Evolutionary conservation across 2,113 vertebrate species (phyloP), one percentile per base, ranked within the genome.

Genomic region (Petrocephalus microphthalmus): DNA sequence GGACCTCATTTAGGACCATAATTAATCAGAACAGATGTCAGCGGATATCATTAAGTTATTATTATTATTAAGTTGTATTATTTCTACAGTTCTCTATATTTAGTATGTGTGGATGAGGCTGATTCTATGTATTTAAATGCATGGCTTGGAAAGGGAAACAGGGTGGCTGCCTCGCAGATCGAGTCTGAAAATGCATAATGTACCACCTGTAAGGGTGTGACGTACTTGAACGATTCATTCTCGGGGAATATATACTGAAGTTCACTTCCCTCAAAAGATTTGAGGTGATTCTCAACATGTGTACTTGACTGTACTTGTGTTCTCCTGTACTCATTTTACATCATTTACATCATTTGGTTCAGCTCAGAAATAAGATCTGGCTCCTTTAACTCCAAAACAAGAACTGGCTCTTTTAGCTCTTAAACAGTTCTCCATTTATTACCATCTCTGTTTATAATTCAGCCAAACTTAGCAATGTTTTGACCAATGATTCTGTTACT

Each of bases 1-100:
- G 15, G 4, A 37, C 53, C 5, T 53, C 3, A 54, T 88, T 85
- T 88, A 49, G 87, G 25, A 33, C 85, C 60, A 54, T 89, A 57
- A 87, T 89, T 84, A 64, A 88, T 86, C 53, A 81, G 54, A 60
- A 52, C 83, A 86, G 56, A 42, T 53, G 45, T 84, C 87, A 20
- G n/a, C 25, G 67, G n/a, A 4, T 53, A 19, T 52, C 51, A 87
- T 83, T 83, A 1, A 71, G 37, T 22, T n/a, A n/a, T n/a, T n/a
- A n/a, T n/a, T n/a, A n/a, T n/a, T n/a, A n/a, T n/a, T n/a, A n/a
- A n/a, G n/a, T n/a, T n/a, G n/a, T n/a, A n/a, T 60, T 10, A n/a
- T 10, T 60, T 60, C 22, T 60, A 10, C 22, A 60, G 56, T 60
- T 60, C 22, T 60, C 20, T n/a, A 7, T 6, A n/a, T 60, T 60